phyloP scores from a whole-genome alignment of 2,113 vertebrate genomes.

The Strix uralensis region DNA sequence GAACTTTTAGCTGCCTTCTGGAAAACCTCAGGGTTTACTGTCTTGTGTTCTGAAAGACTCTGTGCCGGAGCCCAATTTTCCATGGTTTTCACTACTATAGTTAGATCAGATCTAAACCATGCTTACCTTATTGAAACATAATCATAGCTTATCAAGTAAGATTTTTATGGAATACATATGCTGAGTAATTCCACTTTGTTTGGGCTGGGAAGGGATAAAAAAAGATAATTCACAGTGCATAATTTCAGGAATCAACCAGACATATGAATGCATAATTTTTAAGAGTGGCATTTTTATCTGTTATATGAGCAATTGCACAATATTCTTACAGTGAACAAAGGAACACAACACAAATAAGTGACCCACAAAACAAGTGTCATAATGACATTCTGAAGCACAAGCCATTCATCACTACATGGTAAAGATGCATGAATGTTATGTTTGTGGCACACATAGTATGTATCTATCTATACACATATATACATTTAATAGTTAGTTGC shows the following conservation, averaged over 20 bases:
- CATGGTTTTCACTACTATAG: neutral
- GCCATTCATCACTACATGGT: neutral
- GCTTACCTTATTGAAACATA: slow-evolving; percentile 11
- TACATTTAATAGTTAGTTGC: neutral
- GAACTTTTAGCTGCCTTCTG: neutral
- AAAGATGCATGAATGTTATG: neutral
- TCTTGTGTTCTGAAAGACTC: neutral
- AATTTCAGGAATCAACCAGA: neutral
- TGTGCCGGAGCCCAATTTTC: neutral
- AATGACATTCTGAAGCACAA: neutral
- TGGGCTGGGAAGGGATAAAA: neutral
- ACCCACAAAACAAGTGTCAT: neutral
- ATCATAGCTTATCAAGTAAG: neutral
- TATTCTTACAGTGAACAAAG: neutral
- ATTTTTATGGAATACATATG: neutral
- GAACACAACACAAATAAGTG: neutral
- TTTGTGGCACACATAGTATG: neutral
- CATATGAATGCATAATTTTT: neutral
- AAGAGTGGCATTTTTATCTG: neutral
- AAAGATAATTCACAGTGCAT: neutral
- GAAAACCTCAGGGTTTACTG: neutral
- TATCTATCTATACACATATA: neutral
- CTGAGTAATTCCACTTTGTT: neutral
- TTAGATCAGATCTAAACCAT: slow-evolving; percentile 15
- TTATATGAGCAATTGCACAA: neutral